Conservation (phyloP, 2,797 vertebrate species). For the Myioborus miniatus region DNA sequence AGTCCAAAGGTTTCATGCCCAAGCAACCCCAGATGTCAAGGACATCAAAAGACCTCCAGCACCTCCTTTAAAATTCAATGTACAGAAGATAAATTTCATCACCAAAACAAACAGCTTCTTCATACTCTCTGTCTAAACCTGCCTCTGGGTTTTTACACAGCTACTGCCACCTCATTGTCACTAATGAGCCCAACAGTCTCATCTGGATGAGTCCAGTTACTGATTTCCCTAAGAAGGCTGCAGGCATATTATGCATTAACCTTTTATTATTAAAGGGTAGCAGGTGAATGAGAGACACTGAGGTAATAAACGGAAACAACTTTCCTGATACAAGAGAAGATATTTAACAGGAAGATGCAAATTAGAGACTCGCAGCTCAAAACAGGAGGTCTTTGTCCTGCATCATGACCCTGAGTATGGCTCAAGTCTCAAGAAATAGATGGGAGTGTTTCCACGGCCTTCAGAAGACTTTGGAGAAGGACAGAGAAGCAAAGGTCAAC, state of each 20-base stretch:
- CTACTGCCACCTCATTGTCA: neutral
- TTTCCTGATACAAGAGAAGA: neutral
- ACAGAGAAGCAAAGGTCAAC: conserved; percentile 31
- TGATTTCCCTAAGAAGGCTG: neutral
- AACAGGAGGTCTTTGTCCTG: neutral
- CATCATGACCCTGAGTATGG: fast-evolving
- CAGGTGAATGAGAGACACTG: neutral
- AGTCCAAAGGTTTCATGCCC: neutral
- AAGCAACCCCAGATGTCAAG: neutral
- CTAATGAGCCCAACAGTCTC: neutral
- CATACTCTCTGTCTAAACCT: neutral
- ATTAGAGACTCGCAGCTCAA: neutral
- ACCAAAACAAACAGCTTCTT: neutral
- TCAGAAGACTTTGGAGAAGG: neutral
- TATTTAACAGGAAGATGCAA: neutral
- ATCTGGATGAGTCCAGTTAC: neutral
- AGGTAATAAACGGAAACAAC: neutral
- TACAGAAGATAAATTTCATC: neutral
- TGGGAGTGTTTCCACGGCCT: neutral
- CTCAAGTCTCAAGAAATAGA: neutral
- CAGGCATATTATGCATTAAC: neutral
- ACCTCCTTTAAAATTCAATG: neutral
- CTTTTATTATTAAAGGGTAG: neutral
- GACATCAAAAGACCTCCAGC: neutral
- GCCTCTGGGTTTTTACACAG: neutral